A percentile compares a stretch with the other conserved stretches of the same genome.
phyloP scores from a whole-genome alignment of 2,888 invertebrate species.

The Parasteatoda lunata region DNA sequence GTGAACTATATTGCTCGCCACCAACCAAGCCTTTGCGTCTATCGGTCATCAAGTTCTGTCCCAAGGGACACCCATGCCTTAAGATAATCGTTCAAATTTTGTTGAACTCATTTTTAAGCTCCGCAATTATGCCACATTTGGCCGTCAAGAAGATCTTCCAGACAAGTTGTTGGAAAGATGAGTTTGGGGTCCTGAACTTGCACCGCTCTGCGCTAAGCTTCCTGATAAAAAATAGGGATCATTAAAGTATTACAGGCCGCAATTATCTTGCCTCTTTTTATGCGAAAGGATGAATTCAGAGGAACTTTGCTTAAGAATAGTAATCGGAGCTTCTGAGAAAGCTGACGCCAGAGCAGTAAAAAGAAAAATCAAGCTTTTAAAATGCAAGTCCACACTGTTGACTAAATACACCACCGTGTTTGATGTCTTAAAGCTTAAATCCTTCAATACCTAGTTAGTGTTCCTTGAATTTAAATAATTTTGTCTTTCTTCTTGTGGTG shows the following conservation, averaged over 20 bases:
- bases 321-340: too few relatives aligned
- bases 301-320: neutral
- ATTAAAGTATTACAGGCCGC: constrained; percentile 1
- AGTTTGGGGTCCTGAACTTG: constrained; percentile 14
- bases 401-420: too few relatives aligned
- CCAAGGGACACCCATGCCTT: constrained; percentile 41
- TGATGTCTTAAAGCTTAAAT: too few relatives aligned
- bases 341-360: too few relatives aligned
- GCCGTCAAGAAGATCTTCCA: neutral
- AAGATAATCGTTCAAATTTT: constrained; percentile 55
- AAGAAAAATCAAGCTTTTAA: too few relatives aligned
- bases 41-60: constrained; percentile 40
- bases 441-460: too few relatives aligned
- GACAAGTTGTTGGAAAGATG: neutral
- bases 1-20: constrained; percentile 13
- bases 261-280: neutral
- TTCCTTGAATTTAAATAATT: too few relatives aligned
- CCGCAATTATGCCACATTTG: constrained; percentile 52
- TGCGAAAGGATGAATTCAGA: neutral
- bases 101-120: constrained; percentile 6
- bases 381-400: too few relatives aligned
- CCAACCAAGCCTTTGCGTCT: constrained; percentile 21
- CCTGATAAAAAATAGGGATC: constrained; percentile 33
- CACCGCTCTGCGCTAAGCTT: constrained; percentile 27
- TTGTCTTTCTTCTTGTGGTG: too few relatives aligned